Conservation (phyloP, 2,797 vertebrate species). For the Potorous gilbertii region DNA sequence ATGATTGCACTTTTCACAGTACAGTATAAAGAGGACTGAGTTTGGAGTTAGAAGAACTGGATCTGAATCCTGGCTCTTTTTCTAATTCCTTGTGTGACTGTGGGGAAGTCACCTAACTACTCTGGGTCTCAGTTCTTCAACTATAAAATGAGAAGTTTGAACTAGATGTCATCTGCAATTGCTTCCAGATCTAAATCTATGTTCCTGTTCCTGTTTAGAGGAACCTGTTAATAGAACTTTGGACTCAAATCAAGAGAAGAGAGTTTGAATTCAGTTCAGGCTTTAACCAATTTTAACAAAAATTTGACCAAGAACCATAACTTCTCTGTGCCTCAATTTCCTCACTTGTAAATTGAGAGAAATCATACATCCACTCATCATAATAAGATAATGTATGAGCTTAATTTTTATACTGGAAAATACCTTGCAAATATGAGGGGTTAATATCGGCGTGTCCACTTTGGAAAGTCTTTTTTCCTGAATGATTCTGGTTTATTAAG, state of each 20-base stretch:
- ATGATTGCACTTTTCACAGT: not conserved
- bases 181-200: not conserved
- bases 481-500: not conserved
- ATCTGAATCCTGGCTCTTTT: not conserved
- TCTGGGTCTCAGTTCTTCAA: not conserved
- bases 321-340: not conserved
- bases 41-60: not conserved
- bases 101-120: not conserved
- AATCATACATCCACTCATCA: not conserved
- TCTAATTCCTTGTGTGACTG: not conserved
- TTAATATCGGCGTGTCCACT: not conserved
- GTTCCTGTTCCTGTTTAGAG: not conserved
- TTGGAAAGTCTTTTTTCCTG: not conserved
- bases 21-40: not conserved
- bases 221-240: not conserved
- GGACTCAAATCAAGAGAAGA: not conserved
- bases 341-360: not conserved
- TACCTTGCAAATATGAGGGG: not conserved
- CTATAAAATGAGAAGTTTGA: not conserved
- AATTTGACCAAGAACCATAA: not conserved
- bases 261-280: not conserved
- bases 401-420: not conserved
- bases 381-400: not conserved
- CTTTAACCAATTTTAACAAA: not conserved
- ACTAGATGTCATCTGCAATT: not conserved